Percentiles rank a stretch among this genome's conserved stretches.
Conservation (phyloP, 2,888 invertebrate genomes). For the Drosophila robusta region DNA sequence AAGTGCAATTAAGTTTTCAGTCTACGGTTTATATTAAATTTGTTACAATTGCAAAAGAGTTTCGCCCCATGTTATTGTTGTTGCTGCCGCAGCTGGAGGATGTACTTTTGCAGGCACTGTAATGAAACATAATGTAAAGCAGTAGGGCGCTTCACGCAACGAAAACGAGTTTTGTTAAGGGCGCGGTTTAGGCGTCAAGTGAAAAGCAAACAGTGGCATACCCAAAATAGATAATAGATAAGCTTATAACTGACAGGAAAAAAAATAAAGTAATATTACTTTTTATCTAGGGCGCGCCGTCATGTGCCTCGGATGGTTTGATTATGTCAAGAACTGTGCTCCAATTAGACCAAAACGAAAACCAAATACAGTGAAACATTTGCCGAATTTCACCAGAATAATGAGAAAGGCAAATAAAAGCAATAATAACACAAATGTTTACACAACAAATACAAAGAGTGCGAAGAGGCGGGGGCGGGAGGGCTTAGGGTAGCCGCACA, state of each 20-base stretch:
- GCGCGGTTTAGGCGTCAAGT: not conserved
- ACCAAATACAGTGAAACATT: constrained; percentile 19
- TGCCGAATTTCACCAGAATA: constrained; percentile 45
- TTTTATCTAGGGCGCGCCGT: constrained; percentile 47
- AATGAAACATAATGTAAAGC: constrained; percentile 20
- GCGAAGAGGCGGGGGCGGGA: not conserved
- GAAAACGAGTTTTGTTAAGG: not conserved
- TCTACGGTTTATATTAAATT: constrained; percentile 35
- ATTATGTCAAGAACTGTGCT: constrained; percentile 28
- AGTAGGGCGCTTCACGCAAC: not conserved
- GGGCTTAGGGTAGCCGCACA: constrained; percentile 13
- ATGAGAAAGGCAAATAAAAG: constrained; percentile 45
- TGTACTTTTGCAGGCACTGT: constrained; percentile 1
- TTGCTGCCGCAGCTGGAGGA: constrained; percentile 1
- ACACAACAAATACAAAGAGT: constrained; percentile 61
- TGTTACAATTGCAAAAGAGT: constrained; percentile 35
- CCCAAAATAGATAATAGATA: constrained; percentile 36
- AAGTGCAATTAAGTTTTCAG: constrained; percentile 74
- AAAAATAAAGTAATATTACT: constrained; percentile 11
- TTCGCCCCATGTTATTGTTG: not conserved
- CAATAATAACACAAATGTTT: constrained; percentile 58
- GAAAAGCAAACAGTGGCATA: constrained; percentile 28
- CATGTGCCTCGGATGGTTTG: constrained; percentile 42
- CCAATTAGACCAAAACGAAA: constrained; percentile 30
- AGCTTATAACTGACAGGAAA: constrained; percentile 41